Percentiles rank a stretch among this genome's conserved stretches.
Evolutionary conservation across 2,888 invertebrate genomes (phyloP).

Genomic region (Apotomis turbidana): DNA sequence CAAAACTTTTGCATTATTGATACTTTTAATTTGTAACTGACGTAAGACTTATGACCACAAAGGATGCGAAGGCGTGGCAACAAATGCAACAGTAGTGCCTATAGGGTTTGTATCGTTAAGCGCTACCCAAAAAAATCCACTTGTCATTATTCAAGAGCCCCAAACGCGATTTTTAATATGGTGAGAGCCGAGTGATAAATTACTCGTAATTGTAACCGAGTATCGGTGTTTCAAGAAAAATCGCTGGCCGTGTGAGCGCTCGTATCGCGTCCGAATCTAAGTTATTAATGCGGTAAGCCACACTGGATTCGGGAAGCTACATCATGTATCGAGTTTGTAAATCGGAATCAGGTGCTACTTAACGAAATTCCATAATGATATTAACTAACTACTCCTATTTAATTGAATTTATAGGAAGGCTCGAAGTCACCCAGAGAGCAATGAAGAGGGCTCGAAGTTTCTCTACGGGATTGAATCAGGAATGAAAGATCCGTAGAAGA

Average conservation of each 20-base stretch:
- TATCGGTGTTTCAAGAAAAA: constrained; percentile 69
- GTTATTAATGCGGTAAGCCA: constrained; percentile 36
- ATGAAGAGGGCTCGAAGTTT: too few relatives aligned
- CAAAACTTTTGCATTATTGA: background rate
- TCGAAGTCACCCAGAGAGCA: too few relatives aligned
- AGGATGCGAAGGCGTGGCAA: constrained; percentile 5
- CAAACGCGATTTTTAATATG: constrained; percentile 42
- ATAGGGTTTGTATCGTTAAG: constrained; percentile 24
- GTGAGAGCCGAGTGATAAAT: constrained; percentile 61
- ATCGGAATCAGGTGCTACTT: too few relatives aligned
- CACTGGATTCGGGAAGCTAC: constrained; percentile 31
- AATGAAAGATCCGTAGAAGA: too few relatives aligned
- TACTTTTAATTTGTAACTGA: background rate
- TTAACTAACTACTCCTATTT: too few relatives aligned
- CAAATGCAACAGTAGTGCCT: constrained; percentile 31
- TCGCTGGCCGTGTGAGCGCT: constrained; percentile 55
- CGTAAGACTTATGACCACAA: constrained; percentile 21
- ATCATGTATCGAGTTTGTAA: background rate
- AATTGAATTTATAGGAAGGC: too few relatives aligned
- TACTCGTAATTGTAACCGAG: constrained; percentile 68
- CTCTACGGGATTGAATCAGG: too few relatives aligned
- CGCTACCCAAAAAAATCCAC: constrained; percentile 31
- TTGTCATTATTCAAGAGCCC: constrained; percentile 41
- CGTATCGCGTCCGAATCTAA: constrained; percentile 39
- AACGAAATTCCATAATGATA: too few relatives aligned